Evolutionary conservation across 2,797 vertebrate genomes (phyloP).

Genomic region (Cichlasoma orientale): DNA sequence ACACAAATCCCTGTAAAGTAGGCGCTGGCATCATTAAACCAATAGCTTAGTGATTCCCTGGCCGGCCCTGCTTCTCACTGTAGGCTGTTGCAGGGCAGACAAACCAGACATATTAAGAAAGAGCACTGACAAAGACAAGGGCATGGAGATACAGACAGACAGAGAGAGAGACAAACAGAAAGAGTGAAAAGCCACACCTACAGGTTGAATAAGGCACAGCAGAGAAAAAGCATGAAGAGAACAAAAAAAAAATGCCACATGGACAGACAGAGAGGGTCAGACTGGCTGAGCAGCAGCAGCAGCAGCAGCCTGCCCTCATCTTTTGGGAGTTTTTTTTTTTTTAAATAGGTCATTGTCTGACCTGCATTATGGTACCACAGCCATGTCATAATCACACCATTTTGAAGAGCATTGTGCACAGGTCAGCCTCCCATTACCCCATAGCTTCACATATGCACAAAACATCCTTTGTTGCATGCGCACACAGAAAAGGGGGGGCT

Average conservation of each 20-base stretch:
- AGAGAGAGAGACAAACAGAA: conserved; percentile 4
- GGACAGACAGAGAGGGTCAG: conserved; percentile 55
- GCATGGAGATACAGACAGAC: conserved; percentile 40
- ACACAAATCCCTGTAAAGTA: conserved; percentile 76
- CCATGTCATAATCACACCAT: conserved; percentile 74
- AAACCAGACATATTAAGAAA: conserved; percentile 66
- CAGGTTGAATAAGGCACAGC: background rate
- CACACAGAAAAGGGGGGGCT: background rate
- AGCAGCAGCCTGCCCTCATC: conserved; percentile 32
- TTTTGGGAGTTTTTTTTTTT: conserved; percentile 62
- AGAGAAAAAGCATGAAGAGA: conserved; percentile 2
- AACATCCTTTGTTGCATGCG: conserved; percentile 40
- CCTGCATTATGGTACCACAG: conserved; percentile 69
- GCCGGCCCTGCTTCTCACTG: conserved; percentile 58
- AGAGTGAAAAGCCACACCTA: conserved; percentile 4
- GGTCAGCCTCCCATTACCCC: conserved; percentile 63
- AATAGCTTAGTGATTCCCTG: conserved; percentile 79
- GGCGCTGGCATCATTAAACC: conserved; percentile 78
- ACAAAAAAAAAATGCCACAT: conserved; percentile 12
- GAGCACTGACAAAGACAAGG: conserved; percentile 52
- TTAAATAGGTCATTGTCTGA: conserved; percentile 80
- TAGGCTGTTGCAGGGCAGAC: conserved; percentile 72
- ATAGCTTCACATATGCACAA: conserved; percentile 43
- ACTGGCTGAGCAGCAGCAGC: conserved; percentile 56
- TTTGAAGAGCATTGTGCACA: conserved; percentile 52